These are phyloP conservation scores for Tiaroga cobitis DNA, from an alignment of 2,797 vertebrate species.

Conservation along the genomic window DNA sequence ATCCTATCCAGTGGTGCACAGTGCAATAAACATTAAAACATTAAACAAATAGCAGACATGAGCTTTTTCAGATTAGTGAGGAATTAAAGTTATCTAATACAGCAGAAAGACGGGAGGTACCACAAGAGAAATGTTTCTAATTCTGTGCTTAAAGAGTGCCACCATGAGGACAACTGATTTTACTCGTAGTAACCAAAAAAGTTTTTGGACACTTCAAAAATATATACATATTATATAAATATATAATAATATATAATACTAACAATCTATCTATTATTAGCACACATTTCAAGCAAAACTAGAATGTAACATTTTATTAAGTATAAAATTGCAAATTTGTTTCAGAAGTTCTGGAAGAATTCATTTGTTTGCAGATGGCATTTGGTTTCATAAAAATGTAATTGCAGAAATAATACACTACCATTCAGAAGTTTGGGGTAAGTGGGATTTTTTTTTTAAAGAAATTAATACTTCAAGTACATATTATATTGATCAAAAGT, in stretches of 20 bases:
- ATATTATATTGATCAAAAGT: background rate
- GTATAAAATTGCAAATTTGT: background rate
- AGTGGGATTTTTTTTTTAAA: background rate
- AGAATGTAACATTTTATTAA: background rate
- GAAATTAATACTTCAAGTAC: background rate
- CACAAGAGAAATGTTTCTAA: background rate
- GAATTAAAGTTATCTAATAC: conserved; percentile 27
- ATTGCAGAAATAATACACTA: background rate
- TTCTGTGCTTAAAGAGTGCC: conserved; percentile 41
- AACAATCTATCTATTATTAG: background rate
- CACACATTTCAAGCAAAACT: background rate
- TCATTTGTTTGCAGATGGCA: background rate
- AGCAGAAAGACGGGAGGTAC: background rate
- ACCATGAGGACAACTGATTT: conserved; percentile 46
- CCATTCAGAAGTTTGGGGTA: background rate
- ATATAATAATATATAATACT: background rate
- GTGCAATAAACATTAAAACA: background rate
- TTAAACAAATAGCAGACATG: background rate
- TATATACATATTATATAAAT: background rate
- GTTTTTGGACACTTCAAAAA: background rate
- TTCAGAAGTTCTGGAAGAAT: background rate
- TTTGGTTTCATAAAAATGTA: background rate
- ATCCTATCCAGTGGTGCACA: background rate
- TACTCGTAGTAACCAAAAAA: background rate
- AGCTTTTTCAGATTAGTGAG: background rate